Conservation (phyloP, 1,140 invertebrate genomes). For the Cataglyphis hispanica region DNA sequence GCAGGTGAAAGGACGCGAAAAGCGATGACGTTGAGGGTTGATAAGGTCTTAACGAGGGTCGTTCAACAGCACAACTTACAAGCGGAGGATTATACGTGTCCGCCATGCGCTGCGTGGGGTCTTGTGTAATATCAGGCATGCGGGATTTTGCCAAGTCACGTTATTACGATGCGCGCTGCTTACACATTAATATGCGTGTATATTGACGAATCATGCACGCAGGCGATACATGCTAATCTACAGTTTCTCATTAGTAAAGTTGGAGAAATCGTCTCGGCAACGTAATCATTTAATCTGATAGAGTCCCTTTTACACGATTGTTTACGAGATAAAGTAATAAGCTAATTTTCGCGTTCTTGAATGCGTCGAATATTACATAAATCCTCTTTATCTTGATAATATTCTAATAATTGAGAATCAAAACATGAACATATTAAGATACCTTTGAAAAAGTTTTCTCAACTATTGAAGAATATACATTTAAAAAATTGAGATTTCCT, state of each 20-base stretch:
- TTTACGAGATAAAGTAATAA: slow-evolving; percentile 38
- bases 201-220: slow-evolving; percentile 19
- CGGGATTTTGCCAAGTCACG: slow-evolving; percentile 35
- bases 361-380: not conserved
- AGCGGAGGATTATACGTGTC: slow-evolving; percentile 50
- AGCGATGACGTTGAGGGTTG: not conserved
- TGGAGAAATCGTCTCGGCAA: slow-evolving; percentile 28
- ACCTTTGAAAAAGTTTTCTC: not conserved
- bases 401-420: not conserved
- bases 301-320: not conserved
- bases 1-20: not conserved
- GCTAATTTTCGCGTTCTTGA: not conserved
- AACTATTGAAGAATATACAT: not conserved
- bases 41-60: slow-evolving; percentile 39
- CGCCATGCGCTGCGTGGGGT: not conserved
- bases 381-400: not conserved
- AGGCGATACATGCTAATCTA: slow-evolving; percentile 40
- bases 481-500: slow-evolving; percentile 4
- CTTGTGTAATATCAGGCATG: slow-evolving; percentile 28
- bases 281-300: slow-evolving; percentile 38
- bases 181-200: slow-evolving; percentile 18
- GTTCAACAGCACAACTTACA: slow-evolving; percentile 49
- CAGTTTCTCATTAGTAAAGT: slow-evolving; percentile 43
- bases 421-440: not conserved
- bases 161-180: slow-evolving; percentile 15